phyloP scores from a whole-genome alignment of 2,113 vertebrate genomes.

The Ameiurus melas region DNA sequence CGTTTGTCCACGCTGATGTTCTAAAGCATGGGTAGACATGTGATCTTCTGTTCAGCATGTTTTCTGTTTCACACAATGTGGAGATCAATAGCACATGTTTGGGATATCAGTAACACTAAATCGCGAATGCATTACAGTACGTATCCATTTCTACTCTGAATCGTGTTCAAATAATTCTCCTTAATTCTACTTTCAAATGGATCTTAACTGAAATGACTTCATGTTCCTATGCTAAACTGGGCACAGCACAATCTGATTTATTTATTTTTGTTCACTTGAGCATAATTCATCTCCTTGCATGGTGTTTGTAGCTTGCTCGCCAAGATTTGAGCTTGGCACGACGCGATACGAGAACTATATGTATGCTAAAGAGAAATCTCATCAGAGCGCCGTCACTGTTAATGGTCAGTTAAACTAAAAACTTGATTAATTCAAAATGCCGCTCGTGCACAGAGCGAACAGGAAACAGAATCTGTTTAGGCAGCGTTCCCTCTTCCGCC shows the following conservation, averaged over 20 bases:
- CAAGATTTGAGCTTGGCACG: background rate
- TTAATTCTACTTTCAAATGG: background rate
- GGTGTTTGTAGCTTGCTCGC: background rate
- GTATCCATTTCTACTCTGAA: background rate
- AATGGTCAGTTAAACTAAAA: background rate
- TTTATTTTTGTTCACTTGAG: background rate
- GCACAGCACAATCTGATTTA: background rate
- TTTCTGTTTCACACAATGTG: conserved; percentile 46
- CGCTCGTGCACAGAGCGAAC: background rate
- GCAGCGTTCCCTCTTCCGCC: background rate
- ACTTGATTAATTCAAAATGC: background rate
- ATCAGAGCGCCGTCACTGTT: background rate
- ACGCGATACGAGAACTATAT: background rate
- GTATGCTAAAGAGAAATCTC: background rate
- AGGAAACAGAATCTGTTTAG: conserved; percentile 10
- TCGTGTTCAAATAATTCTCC: background rate
- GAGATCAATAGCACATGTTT: conserved; percentile 46
- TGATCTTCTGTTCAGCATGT: background rate
- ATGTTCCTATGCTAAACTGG: background rate
- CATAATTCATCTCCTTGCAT: background rate
- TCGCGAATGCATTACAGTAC: background rate
- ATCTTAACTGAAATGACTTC: background rate
- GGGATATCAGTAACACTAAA: conserved; percentile 35
- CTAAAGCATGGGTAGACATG: conserved; percentile 38
- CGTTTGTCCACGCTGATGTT: conserved; percentile 56